Evolutionary conservation across 2,888 invertebrate species (phyloP).

Genomic region (Drosophila tanythrix): DNA sequence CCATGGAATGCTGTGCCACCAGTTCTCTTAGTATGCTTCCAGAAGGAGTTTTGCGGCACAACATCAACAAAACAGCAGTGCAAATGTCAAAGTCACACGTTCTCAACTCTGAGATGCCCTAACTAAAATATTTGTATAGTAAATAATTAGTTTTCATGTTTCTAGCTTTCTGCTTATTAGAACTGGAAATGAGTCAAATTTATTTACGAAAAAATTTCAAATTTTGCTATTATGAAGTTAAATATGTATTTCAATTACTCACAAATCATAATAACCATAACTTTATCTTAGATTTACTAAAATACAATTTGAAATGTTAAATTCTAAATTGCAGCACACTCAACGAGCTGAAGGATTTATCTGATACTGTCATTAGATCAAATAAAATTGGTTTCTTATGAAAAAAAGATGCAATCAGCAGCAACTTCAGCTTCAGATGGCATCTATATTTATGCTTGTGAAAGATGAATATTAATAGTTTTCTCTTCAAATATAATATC

Average conservation of each 20-base stretch:
- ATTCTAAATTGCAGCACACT: background rate
- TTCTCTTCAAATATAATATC: background rate
- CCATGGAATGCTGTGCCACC: slow-evolving; percentile 77
- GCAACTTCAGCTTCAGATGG: background rate
- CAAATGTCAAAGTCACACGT: background rate
- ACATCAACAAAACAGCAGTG: slow-evolving; percentile 21
- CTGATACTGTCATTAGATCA: too few species aligned
- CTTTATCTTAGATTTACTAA: background rate
- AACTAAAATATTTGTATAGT: background rate
- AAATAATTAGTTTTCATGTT: too few species aligned
- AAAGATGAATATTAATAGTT: background rate
- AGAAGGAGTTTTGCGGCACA: slow-evolving; percentile 59
- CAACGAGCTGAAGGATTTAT: background rate
- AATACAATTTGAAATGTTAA: rapidly evolving
- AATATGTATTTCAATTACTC: background rate
- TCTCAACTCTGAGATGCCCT: slow-evolving; percentile 2
- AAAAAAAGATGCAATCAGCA: background rate
- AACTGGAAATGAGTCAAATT: background rate
- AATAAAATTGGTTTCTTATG: background rate
- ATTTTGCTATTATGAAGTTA: background rate
- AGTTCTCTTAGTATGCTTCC: slow-evolving; percentile 70
- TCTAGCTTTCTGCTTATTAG: background rate
- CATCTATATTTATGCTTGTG: background rate
- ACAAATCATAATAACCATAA: background rate
- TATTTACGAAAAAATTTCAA: background rate